Base-by-base conservation (phyloP, 2,888 invertebrate species). In the Panzeria rudis region DNA sequence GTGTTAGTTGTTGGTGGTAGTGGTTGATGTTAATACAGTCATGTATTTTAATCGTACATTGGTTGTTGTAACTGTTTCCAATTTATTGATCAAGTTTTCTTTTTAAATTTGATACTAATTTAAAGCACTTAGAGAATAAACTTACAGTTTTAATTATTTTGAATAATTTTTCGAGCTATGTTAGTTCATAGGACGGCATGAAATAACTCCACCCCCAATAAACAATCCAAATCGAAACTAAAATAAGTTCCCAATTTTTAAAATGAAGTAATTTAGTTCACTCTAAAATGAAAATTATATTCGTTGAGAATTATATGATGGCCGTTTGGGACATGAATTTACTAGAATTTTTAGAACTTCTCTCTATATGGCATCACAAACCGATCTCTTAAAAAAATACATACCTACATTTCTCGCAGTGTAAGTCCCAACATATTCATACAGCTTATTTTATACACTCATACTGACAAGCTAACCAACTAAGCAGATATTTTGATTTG, bases 1-100 rank as follows among this genome's bases (percentile, higher is more conserved):
- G 54, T 35, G 35, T 75, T n/a, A 54, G 52, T 13, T 72, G 77
- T 4, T 68, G 17, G 35, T 72, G 41, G 56, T 61, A 50, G 56
- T 64, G 38, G 54, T 32, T 73, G 54, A 17, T 68, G 76, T 62
- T 35, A 35, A 41, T 56, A 38, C 15, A 56, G 15, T 38, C 66
- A 25, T 52, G 38, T 23, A 52, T 59, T 62, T 52, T 72, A 47
- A 52, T 66, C 38, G 17, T 32, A 54, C 54, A 29, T 25, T 32
- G 23, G 68, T 69, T 72, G 77, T 68, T 66, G 61, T 75, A 54
- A 64, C 59, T 61, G 61, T 72, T 77, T 69, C 17, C 82, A 73
- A 61, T 79, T 78, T 85, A 79, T 82, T 79, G 75, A 82, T 82
- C 82, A 85, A 82, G 82, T 82, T 85, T 85, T 81, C 61, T 15